A percentile compares a stretch with the other conserved stretches of the same genome.
Conservation (phyloP, 1,140 invertebrate genomes). For the Colletes latitarsis region DNA sequence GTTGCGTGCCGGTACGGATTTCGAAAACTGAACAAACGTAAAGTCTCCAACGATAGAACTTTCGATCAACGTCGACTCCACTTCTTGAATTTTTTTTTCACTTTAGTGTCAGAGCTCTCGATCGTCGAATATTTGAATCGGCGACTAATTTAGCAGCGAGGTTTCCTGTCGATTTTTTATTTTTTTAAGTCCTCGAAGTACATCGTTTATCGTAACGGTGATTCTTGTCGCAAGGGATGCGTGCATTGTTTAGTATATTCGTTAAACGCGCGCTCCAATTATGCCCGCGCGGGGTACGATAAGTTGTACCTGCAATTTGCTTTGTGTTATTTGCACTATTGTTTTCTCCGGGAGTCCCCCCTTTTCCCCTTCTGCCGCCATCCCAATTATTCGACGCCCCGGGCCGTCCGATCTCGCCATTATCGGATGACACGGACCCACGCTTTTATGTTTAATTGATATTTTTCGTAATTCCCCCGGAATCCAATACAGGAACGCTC, state of each 20-base stretch:
- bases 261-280: conserved; percentile 56
- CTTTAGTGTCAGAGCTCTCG: too few species aligned
- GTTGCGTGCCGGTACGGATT: neutral
- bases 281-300: conserved; percentile 47
- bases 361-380: conserved; percentile 43
- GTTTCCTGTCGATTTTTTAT: too few species aligned
- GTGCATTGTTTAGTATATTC: conserved; percentile 11
- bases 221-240: neutral
- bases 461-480: conserved; percentile 73
- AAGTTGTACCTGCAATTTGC: conserved; percentile 66
- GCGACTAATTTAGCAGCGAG: too few species aligned
- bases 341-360: conserved; percentile 51
- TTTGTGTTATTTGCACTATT: conserved; percentile 66
- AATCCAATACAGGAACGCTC: conserved; percentile 69
- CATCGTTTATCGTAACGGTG: neutral
- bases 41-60: too few species aligned
- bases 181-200: too few species aligned
- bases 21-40: neutral
- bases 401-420: conserved; percentile 71
- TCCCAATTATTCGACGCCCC: conserved; percentile 70
- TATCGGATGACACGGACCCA: conserved; percentile 72
- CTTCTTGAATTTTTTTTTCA: too few species aligned
- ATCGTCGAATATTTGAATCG: too few species aligned
- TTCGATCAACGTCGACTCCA: too few species aligned
- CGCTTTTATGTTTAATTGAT: conserved; percentile 75